These are phyloP conservation scores for Lagria hirta DNA, from an alignment of 2,888 invertebrate genomes.

Conservation along the genomic window DNA sequence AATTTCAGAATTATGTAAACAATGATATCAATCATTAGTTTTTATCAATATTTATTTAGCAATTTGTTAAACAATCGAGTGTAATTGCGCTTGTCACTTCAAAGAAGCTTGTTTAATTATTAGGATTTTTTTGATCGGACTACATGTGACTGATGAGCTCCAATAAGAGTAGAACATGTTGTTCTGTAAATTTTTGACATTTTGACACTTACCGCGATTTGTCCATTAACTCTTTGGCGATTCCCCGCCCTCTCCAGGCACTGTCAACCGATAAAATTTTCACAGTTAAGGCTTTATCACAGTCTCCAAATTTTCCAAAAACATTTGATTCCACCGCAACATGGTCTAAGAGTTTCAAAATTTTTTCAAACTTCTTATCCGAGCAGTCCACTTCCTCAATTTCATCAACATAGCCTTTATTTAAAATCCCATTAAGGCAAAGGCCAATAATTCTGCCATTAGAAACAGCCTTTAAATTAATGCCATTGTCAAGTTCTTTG, in stretches of 20 bases:
- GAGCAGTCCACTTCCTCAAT: conserved; percentile 57
- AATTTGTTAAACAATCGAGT: too few relatives aligned
- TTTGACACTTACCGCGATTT: conserved; percentile 64
- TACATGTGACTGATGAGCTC: too few relatives aligned
- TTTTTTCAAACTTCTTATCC: conserved; percentile 66
- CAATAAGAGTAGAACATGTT: too few relatives aligned
- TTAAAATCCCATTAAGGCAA: conserved; percentile 45
- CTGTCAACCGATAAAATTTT: conserved; percentile 69
- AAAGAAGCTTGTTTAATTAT: too few relatives aligned
- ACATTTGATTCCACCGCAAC: conserved; percentile 61
- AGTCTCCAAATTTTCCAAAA: conserved; percentile 60
- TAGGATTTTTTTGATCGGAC: too few relatives aligned
- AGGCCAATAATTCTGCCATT: conserved; percentile 58
- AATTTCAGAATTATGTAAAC: too few relatives aligned
- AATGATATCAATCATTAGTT: too few relatives aligned
- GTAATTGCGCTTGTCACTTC: too few relatives aligned
- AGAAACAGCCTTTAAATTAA: conserved; percentile 66
- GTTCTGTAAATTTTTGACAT: too few relatives aligned
- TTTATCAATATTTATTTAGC: too few relatives aligned
- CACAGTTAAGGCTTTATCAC: conserved; percentile 61
- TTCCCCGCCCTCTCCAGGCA: conserved; percentile 65
- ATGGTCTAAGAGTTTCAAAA: conserved; percentile 61
- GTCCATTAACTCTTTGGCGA: conserved; percentile 64
- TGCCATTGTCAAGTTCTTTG: conserved; percentile 59
- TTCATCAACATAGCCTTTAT: conserved; percentile 39